A percentile compares a stretch with the other conserved stretches of the same genome.
Evolutionary conservation across 1,140 invertebrate species (phyloP).

Genomic region (Eurosta solidaginis): DNA sequence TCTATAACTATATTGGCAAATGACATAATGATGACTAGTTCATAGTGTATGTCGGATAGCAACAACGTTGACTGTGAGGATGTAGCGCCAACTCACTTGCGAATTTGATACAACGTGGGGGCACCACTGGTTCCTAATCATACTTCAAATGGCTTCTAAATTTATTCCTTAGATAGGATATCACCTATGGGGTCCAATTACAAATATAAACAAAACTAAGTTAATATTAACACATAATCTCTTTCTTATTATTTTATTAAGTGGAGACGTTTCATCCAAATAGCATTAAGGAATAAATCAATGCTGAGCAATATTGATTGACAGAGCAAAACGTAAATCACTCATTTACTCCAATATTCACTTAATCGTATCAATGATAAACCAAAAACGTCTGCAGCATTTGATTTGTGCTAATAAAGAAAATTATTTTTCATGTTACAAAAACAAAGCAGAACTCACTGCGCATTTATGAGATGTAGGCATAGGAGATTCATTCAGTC

Average conservation of each 20-base stretch:
- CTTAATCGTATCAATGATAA: conserved; percentile 1
- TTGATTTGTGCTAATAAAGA: conserved; percentile 20
- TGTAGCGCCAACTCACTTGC: too few species aligned
- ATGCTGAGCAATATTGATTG: background rate
- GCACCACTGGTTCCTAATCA: too few species aligned
- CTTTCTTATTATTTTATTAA: background rate
- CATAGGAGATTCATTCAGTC: too few species aligned
- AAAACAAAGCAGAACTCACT: conserved; percentile 11
- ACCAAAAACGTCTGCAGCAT: background rate
- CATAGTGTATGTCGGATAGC: too few species aligned
- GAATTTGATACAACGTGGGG: too few species aligned
- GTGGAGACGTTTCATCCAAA: background rate
- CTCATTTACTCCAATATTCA: background rate
- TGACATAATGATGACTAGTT: too few species aligned
- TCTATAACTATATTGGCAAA: too few species aligned
- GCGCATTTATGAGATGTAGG: background rate
- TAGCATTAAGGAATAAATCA: conserved; percentile 7
- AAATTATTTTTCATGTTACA: conserved; percentile 27
- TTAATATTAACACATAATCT: background rate
- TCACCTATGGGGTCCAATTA: too few species aligned
- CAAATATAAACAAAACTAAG: too few species aligned
- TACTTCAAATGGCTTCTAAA: too few species aligned
- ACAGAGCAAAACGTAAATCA: conserved; percentile 14
- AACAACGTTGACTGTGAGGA: too few species aligned
- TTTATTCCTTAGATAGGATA: too few species aligned